phyloP scores from a whole-genome alignment of 2,113 vertebrate genomes.

The Mobula hypostoma region DNA sequence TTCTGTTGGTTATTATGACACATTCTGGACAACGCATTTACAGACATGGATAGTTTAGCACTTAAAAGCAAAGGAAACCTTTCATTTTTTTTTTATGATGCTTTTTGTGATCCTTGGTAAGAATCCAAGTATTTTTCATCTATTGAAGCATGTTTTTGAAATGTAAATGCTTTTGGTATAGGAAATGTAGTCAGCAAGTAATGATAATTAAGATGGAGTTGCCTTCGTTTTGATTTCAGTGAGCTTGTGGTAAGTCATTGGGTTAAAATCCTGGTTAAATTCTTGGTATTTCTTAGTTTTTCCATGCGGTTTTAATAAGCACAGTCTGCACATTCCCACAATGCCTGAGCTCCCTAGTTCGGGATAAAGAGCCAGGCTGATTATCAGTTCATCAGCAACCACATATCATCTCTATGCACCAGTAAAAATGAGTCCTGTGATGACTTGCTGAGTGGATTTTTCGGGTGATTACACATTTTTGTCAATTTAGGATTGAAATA shows the following conservation, averaged over 20 bases:
- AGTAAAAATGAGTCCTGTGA: not conserved
- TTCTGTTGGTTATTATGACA: not conserved
- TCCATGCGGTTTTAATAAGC: not conserved
- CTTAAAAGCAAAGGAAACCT: not conserved
- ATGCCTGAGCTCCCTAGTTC: not conserved
- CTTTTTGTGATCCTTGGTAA: too few relatives aligned
- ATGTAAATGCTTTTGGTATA: not conserved
- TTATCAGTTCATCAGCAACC: not conserved
- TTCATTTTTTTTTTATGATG: too few relatives aligned
- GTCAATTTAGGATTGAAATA: not conserved
- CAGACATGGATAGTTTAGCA: not conserved
- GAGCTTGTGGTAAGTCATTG: not conserved
- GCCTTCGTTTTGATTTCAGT: not conserved
- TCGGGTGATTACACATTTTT: not conserved
- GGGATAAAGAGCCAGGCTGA: not conserved
- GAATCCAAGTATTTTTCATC: too few relatives aligned
- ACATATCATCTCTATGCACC: not conserved
- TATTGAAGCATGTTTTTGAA: too few relatives aligned
- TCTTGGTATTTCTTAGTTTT: not conserved
- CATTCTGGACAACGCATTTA: not conserved
- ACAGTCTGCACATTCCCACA: not conserved
- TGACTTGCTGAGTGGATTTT: not conserved
- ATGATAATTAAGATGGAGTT: not conserved
- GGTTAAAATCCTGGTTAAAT: conserved; percentile 4
- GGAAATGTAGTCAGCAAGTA: not conserved